A percentile compares a stretch with the other conserved stretches of the same genome.
These are phyloP conservation scores for Leguminivora glycinivorella DNA, from an alignment of 1,140 invertebrate species.

Conservation along the genomic window DNA sequence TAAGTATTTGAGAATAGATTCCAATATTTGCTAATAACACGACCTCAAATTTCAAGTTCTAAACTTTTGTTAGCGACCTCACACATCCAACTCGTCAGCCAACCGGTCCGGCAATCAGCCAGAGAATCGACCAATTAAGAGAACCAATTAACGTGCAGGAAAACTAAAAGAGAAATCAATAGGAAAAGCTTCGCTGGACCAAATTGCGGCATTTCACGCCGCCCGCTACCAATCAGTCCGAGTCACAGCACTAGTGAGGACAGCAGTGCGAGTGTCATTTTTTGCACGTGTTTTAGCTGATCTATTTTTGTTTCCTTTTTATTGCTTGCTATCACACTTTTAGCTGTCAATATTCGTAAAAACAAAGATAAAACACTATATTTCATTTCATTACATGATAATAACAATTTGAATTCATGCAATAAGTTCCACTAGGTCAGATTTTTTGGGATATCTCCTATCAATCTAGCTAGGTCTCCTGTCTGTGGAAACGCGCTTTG, in stretches of 20 bases:
- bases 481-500: no score
- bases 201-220: conserved; percentile 56
- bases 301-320: no score
- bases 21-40: background rate
- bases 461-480: no score
- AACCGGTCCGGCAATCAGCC: background rate
- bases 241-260: background rate
- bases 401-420: no score
- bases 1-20: no score
- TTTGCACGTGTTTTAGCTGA: background rate
- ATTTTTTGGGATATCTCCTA: no score
- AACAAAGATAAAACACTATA: no score
- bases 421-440: no score
- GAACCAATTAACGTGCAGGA: conserved; percentile 23
- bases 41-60: background rate
- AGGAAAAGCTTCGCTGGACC: conserved; percentile 19
- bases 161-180: conserved; percentile 28
- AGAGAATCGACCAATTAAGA: conserved; percentile 20
- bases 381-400: no score
- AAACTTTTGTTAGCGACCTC: background rate
- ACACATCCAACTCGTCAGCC: conserved; percentile 9
- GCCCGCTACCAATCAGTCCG: conserved; percentile 44
- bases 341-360: no score
- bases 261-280: background rate
- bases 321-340: no score